Evolutionary conservation across 1,140 invertebrate genomes (phyloP), one percentile per base, ranked within the genome.

Genomic region (Saxidomus purpurata): DNA sequence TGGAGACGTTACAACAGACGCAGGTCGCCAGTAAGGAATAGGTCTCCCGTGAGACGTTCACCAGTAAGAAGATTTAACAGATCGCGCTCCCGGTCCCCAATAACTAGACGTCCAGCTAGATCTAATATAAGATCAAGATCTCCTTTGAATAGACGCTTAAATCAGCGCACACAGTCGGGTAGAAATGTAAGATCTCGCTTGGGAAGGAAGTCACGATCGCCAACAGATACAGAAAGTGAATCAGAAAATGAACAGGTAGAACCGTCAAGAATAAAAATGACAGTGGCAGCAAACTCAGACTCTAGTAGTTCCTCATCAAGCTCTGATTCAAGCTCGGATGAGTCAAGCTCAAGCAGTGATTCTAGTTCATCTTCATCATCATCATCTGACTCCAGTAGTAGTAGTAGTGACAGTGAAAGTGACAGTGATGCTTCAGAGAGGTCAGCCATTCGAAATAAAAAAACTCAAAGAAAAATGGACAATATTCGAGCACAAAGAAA

Each of bases 371-470:
- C 86, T 47, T 80, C 76, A 47, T 88, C 86, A 49, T 80, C 76
- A 19, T 77, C 74, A 13, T 43, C 34, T 17, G 19, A 19, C 25
- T n/a, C 8, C 17, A 79, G 74, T 25, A 87, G 74, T 71, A 81
- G 76, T 49, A 81, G 77, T 49, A 81, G 77, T 71, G 34, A 52
- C n/a, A 79, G 74, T 36, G 77, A 81, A n/a, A 88, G 86, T 71
- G 86, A 88, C 59, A 88, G 86, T 80, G 77, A 88, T 69, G 86
- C 86, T 28, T 80, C 76, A 17, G 86, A 88, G 47, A 59, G 76
- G 34, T 81, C 77, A 25, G 76, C 86, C 17, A 88, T 88, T 25
- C 28, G 86, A 69, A 88, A 88, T 71, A 88, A 88, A 47, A 88
- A 88, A 79, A 28, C 77, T 47, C 76, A 81, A 43, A 80, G 86